Conservation (phyloP, 2,797 vertebrate genomes). For the Acanthurus lineatus region DNA sequence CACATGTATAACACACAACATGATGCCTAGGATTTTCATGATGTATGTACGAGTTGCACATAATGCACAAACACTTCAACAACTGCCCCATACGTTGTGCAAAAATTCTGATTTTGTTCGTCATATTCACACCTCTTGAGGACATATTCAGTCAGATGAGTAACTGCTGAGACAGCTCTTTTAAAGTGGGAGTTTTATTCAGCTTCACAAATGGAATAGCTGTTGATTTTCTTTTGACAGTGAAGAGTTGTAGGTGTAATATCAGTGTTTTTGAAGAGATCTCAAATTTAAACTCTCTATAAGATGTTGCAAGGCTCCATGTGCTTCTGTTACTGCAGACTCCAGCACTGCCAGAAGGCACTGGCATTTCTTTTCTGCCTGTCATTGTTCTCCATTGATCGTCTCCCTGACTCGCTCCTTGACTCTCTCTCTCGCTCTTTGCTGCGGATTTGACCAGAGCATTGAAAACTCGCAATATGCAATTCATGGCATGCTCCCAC, state of each 20-base stretch:
- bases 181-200: conserved; percentile 11
- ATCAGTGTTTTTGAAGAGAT: conserved; percentile 15
- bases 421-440: conserved; percentile 27
- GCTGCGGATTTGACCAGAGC: conserved; percentile 55
- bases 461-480: conserved; percentile 67
- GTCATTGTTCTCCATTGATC: conserved; percentile 73
- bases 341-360: conserved; percentile 18
- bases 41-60: background rate
- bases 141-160: background rate
- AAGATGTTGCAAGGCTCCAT: conserved; percentile 21
- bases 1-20: background rate
- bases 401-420: conserved; percentile 21
- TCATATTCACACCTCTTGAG: background rate
- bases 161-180: conserved; percentile 1
- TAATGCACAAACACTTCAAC: background rate
- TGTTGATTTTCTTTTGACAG: conserved; percentile 2
- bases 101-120: background rate
- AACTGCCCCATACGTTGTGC: background rate
- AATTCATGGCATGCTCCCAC: conserved; percentile 69
- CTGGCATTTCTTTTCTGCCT: conserved; percentile 38
- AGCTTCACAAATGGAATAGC: conserved; percentile 12
- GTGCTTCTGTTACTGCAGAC: conserved; percentile 29
- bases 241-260: conserved; percentile 1
- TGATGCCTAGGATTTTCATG: background rate
- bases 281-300: conserved; percentile 22